Evolutionary conservation across 2,888 invertebrate species (phyloP), one percentile per base, ranked within the genome.

Genomic region (Drosophila longiperda): DNA sequence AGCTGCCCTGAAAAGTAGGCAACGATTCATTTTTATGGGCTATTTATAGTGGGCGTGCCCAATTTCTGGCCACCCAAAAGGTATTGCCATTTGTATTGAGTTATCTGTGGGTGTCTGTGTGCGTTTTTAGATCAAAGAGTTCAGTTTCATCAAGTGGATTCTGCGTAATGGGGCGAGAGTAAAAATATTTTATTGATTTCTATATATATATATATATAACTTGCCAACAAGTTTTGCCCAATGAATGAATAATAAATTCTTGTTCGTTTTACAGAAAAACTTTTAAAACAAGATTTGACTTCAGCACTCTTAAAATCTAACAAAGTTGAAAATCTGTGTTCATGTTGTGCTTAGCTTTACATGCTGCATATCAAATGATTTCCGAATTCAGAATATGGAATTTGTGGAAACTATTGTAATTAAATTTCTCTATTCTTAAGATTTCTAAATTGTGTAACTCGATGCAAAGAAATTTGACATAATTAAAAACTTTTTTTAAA

Each of bases 1-100:
- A 34, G 63, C 77, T 58, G 59, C 78, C 55, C 77, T 23, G 58
- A 61, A 82, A 89, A 81, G 79, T 73, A 82, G 82, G 79, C 88
- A 72, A 73, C 67, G 55, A 57, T 67, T 82, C 73, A 64, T 58
- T 55, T 62, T 66, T 38, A 65, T 67, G 67, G 62, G 49, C 65
- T 81, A 78, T 78, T 73, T 78, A 77, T 81, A 78, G 67, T 78
- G 57, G 55, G 67, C 50, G 49, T 73, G 34, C 61, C 63, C 63
- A 66, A 78, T 71, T 71, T 45, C 23, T 48, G 58, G 66, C 38
- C 77, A 73, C 62, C 73, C 78, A 66, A 63, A 60, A 60, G 67
- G 73, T 73, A 78, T 49, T 78, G 65, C 57, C 81, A 80, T 77
- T 81, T 81, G 53, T 68, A 55, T 73, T 45, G 23, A 81, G 72